Evolutionary conservation across 1,140 invertebrate genomes (phyloP).

Genomic region (Trypoxylus dichotomus): DNA sequence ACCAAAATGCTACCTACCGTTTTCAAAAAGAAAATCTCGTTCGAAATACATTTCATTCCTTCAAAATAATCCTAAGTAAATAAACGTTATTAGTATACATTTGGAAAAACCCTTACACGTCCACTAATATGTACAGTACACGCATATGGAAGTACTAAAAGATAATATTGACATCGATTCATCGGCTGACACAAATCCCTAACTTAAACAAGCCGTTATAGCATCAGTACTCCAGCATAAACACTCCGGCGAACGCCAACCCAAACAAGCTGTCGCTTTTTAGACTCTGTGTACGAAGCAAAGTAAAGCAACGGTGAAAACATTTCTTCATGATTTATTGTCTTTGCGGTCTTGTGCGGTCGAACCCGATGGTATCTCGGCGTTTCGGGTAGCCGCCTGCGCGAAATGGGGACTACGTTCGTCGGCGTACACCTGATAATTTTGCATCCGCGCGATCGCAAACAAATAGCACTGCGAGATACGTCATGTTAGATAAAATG

Average conservation of each 20-base stretch:
- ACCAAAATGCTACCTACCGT: too few species aligned
- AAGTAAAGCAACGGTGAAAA: not conserved
- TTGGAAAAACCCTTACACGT: not conserved
- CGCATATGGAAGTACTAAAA: not conserved
- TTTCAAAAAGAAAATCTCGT: not conserved
- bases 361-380: not conserved
- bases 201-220: conserved; percentile 3
- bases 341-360: not conserved
- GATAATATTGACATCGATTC: conserved; percentile 8
- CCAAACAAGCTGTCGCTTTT: not conserved
- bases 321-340: conserved; percentile 10
- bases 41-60: not conserved
- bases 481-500: too few species aligned
- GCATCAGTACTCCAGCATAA: conserved; percentile 1
- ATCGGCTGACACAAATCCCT: conserved; percentile 7
- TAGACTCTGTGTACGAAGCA: not conserved
- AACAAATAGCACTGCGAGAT: too few species aligned
- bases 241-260: not conserved
- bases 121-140: not conserved
- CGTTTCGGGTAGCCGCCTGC: not conserved
- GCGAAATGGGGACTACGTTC: not conserved
- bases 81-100: conserved; percentile 1
- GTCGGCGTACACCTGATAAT: not conserved
- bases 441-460: not conserved
- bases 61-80: not conserved